Conservation (phyloP, 2,888 invertebrate genomes). For the Clepsis dumicolana region DNA sequence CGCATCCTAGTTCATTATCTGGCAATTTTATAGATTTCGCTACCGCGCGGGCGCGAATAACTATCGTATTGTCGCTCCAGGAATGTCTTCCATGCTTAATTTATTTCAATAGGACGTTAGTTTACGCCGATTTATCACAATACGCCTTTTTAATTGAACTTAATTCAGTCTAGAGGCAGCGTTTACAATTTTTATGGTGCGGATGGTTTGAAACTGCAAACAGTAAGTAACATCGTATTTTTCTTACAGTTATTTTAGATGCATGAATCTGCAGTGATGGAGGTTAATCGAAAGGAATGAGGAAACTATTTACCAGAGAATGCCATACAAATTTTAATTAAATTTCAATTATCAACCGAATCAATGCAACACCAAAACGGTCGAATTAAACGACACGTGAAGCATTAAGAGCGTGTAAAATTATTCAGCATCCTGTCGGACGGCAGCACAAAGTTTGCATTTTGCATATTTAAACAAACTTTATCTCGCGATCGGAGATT, state of each 20-base stretch:
- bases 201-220: neutral
- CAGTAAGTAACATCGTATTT: too few relatives aligned
- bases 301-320: neutral
- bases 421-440: slow-evolving; percentile 82
- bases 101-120: slow-evolving; percentile 33
- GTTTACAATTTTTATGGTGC: neutral
- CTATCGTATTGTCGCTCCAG: slow-evolving; percentile 55
- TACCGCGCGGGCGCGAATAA: slow-evolving; percentile 59
- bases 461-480: slow-evolving; percentile 85
- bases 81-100: slow-evolving; percentile 34
- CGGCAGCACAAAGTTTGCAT: slow-evolving; percentile 78
- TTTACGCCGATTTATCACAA: slow-evolving; percentile 33
- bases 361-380: slow-evolving; percentile 65
- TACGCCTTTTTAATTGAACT: slow-evolving; percentile 10
- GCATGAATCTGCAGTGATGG: too few relatives aligned
- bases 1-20: slow-evolving; percentile 75
- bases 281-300: too few relatives aligned
- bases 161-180: neutral
- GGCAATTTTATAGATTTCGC: slow-evolving; percentile 64
- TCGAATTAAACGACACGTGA: slow-evolving; percentile 77
- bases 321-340: neutral
- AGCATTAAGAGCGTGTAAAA: slow-evolving; percentile 83
- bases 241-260: too few relatives aligned
- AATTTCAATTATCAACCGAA: slow-evolving; percentile 53
- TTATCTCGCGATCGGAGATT: slow-evolving; percentile 83